Base-by-base conservation (phyloP, 1,140 invertebrate genomes). In the Zelostemma sp. region DNA sequence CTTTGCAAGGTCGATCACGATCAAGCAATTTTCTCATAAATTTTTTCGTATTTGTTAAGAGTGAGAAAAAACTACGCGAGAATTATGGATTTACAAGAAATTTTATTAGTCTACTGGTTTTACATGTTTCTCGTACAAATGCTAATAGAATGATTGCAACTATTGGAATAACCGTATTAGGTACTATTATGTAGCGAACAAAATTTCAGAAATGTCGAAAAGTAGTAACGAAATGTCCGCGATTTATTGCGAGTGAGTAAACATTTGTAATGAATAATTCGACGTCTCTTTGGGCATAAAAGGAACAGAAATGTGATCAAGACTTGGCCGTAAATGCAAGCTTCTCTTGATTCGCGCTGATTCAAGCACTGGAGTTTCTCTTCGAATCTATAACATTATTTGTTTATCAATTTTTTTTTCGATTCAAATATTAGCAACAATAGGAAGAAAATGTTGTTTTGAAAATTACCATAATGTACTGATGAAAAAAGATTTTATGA, bases 381-480 rank as follows among this genome's bases (percentile, higher is more conserved):
- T 72, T 73, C 66, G 73, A 77, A 79, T 78, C 77, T 79, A 80
- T 50, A 79, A 78, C 73, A 80, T 68, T 68, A 57, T 72, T 68
- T 68, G n/a, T n/a, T n/a, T n/a, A n/a, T n/a, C n/a, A n/a, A n/a
- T n/a, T n/a, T n/a, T n/a, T n/a, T n/a, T n/a, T n/a, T n/a, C n/a
- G n/a, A n/a, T n/a, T n/a, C n/a, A n/a, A n/a, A n/a, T n/a, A n/a
- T n/a, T n/a, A n/a, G n/a, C n/a, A n/a, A n/a, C n/a, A n/a, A n/a
- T n/a, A n/a, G n/a, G n/a, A n/a, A n/a, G n/a, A n/a, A n/a, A n/a
- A n/a, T n/a, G n/a, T n/a, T n/a, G n/a, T n/a, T n/a, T n/a, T n/a
- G n/a, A n/a, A n/a, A n/a, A n/a, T n/a, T n/a, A n/a, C n/a, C n/a
- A n/a, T n/a, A n/a, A n/a, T n/a, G n/a, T n/a, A n/a, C n/a, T n/a